Evolutionary conservation across 2,113 vertebrate species (phyloP), one percentile per base, ranked within the genome.

Genomic region (Phalacrocorax brasilianus): DNA sequence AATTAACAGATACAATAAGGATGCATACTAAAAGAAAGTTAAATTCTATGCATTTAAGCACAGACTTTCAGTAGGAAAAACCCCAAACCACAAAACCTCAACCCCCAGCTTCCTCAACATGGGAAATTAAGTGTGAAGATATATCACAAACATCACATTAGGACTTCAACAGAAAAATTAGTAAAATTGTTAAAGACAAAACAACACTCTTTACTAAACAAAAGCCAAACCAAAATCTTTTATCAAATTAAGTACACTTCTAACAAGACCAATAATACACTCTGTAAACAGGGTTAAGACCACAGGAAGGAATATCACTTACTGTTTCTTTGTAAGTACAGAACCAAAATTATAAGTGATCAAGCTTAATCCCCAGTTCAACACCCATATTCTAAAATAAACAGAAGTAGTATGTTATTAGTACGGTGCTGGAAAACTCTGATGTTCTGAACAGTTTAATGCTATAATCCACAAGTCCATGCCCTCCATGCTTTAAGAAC

Each of bases 401-500:
- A 27, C 47, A 88, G 45, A 62, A 87, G 47, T 61, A 93, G 13
- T 16, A 72, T 45, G 21, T 73, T 94, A 68, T 73, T 93, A 93
- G 28, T 58, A 77, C 22, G n/a, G 72, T 95, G 78, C 75, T 81
- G 75, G 44, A 94, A 95, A 96, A 96, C 78, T 49, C 52, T n/a
- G 10, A 75, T 42, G 62, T 93, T 95, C 73, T 88, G 26, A 88
- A 96, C 78, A 85, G 19, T 77, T 89, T 93, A 96, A 90, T 88
- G 85, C 67, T 83, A 24, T 96, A 96, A 96, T 93, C 95, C 93
- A 85, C 47, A 59, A 59, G 88, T 77, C 82, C 75, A 33, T 95
- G 95, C 95, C 93, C 96, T 90, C 75, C 42, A 32, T 82, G 62
- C 84, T 78, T 93, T 81, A 93, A 95, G 84, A 94, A 95, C 7